Evolutionary conservation across 2,797 vertebrate species (phyloP).

Genomic region (Echiichthys vipera): DNA sequence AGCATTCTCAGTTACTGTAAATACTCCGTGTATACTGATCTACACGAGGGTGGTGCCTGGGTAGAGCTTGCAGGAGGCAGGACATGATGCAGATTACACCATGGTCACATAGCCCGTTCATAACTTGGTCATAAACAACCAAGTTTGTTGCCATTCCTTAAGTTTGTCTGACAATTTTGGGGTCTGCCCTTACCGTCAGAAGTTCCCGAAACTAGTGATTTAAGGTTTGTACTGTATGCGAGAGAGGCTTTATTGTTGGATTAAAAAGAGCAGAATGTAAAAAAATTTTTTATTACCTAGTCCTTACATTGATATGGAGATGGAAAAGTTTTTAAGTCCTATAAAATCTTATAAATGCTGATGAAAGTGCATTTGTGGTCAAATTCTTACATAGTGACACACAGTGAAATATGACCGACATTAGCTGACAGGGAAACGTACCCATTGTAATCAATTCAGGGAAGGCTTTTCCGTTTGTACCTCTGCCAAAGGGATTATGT

Average conservation of each 20-base stretch:
- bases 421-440: neutral
- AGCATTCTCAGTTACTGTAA: too few species aligned
- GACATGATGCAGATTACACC: too few species aligned
- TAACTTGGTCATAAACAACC: too few species aligned
- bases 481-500: conserved; percentile 19
- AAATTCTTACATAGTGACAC: neutral
- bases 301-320: neutral
- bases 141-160: too few species aligned
- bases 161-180: too few species aligned
- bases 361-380: neutral
- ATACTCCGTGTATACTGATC: too few species aligned
- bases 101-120: too few species aligned
- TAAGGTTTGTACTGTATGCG: too few species aligned
- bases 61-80: too few species aligned
- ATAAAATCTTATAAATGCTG: conserved; percentile 4
- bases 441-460: conserved; percentile 1
- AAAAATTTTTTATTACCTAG: neutral
- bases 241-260: neutral
- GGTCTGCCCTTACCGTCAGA: too few species aligned
- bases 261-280: neutral
- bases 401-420: neutral
- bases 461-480: conserved; percentile 26
- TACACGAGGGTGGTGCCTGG: too few species aligned
- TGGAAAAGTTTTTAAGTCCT: conserved; percentile 5
- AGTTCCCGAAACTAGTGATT: too few species aligned